Evolutionary conservation across 1,140 invertebrate genomes (phyloP), one percentile per base, ranked within the genome.

Genomic region (Ectropis grisescens): DNA sequence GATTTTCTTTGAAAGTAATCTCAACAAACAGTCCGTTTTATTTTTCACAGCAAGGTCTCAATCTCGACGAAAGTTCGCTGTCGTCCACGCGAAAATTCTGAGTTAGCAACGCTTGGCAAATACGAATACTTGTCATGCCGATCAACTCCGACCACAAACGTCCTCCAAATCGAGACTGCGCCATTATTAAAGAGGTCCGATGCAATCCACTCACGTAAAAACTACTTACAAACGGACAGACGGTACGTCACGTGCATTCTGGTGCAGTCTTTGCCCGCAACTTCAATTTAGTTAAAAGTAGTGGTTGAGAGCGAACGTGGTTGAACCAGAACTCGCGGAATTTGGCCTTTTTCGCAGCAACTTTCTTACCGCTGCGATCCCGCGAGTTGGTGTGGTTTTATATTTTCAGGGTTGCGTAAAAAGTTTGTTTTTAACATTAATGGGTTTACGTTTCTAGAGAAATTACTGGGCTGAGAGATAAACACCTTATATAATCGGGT

Each of bases 211-310:
- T 67, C 65, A 72, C 62, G 69, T 78, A 66, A 36, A 38, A 29
- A 39, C 34, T 36, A 44, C 37, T 26, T 35, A 58, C 54, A 60
- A 49, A 57, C 54, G 50, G 47, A 55, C 60, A 58, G 59, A 56
- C 56, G 47, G 47, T 61, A 58, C 55, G 67, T 71, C 70, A 68
- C 67, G 70, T 67, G 46, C 56, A 45, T 33, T 36, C 25, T 27
- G 30, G 25, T 43, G 47, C 47, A 58, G 53, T 64, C 53, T 59
- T 64, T 60, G 47, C 46, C 48, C 50, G 42, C 55, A 64, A 70
- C 59, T 75, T 65, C 68, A 74, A 75, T 78, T 70, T 75, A 65
- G 59, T 71, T 78, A 69, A 78, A 72, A 78, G 69, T 78, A 48
- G 50, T 45, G 55, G 49, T 47, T 54, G 57, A 64, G 60, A 65